Conservation (phyloP, 2,797 vertebrate species). For the Spatula clypeata region DNA sequence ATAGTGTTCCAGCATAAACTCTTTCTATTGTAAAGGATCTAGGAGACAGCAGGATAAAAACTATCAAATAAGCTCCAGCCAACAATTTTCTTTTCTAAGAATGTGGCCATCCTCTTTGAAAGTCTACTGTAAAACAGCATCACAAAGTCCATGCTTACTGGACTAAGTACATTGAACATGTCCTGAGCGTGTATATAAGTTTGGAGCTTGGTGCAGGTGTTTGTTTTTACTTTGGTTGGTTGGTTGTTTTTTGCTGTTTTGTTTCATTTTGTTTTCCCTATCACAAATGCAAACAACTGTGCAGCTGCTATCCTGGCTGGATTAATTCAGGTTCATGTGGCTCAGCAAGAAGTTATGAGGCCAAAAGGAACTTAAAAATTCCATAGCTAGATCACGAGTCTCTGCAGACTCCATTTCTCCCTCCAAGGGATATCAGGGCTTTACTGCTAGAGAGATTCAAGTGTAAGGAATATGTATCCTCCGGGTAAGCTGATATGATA, state of each 20-base stretch:
- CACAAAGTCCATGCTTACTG: background rate
- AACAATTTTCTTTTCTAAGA: background rate
- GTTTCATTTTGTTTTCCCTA: background rate
- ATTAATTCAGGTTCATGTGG: background rate
- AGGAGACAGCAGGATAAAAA: background rate
- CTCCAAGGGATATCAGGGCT: background rate
- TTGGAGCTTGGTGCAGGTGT: too few species aligned
- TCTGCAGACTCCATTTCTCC: background rate
- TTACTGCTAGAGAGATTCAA: background rate
- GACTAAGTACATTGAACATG: background rate
- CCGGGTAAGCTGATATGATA: background rate
- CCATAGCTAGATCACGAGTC: background rate
- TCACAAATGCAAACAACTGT: background rate
- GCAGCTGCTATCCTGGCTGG: background rate
- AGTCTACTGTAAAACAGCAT: background rate
- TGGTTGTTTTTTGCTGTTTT: background rate
- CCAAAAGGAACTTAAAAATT: background rate
- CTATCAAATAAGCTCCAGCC: background rate
- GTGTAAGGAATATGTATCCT: background rate
- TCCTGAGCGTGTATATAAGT: accelerated
- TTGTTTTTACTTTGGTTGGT: too few species aligned
- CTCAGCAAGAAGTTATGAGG: background rate
- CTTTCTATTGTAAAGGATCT: background rate
- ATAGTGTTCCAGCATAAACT: background rate
- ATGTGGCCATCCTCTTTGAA: background rate